phyloP scores from a whole-genome alignment of 2,113 vertebrate species.

The Columbina picui region DNA sequence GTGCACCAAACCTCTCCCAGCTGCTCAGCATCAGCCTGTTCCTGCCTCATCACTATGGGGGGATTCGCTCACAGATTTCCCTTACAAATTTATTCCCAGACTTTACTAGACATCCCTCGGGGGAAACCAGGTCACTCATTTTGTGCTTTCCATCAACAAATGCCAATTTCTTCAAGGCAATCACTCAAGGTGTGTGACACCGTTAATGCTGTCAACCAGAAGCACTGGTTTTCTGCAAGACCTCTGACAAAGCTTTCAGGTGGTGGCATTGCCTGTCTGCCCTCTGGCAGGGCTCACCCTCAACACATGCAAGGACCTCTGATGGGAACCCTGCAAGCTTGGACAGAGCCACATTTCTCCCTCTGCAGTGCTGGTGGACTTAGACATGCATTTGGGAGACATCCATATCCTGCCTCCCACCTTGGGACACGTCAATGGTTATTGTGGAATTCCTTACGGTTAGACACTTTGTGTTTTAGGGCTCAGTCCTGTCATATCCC shows the following conservation, averaged over 20 bases:
- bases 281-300: background rate
- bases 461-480: constrained; percentile 10
- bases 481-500: background rate
- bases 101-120: background rate
- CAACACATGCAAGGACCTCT: background rate
- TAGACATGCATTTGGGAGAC: background rate
- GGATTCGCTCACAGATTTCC: background rate
- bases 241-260: background rate
- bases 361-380: background rate
- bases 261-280: background rate
- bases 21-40: background rate
- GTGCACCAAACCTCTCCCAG: background rate
- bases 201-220: background rate
- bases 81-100: background rate
- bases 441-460: constrained; percentile 19
- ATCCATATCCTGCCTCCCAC: background rate
- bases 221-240: background rate
- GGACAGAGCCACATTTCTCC: background rate
- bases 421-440: background rate
- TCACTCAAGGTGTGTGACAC: background rate
- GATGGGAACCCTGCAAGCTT: accelerated
- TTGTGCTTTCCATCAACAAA: background rate
- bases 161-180: background rate
- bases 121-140: background rate
- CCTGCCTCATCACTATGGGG: background rate